Conservation (phyloP, 2,113 vertebrate genomes). For the Cnemophilus loriae region DNA sequence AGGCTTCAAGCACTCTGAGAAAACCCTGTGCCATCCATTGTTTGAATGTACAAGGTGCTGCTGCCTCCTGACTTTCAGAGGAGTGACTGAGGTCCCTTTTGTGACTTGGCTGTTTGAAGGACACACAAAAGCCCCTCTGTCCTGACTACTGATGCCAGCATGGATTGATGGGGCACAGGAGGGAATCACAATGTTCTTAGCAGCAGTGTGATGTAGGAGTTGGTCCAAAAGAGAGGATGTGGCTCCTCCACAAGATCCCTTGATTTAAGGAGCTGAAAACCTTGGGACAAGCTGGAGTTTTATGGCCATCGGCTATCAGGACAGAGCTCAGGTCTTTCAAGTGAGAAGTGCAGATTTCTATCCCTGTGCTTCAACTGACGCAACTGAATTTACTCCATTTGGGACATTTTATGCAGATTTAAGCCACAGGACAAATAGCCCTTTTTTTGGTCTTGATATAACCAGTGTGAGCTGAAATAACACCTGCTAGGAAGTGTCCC, state of each 20-base stretch:
- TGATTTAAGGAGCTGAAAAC: neutral
- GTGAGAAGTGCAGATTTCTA: neutral
- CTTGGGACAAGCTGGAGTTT: neutral
- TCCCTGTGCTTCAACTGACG: neutral
- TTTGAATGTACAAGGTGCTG: neutral
- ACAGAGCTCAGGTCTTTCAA: neutral
- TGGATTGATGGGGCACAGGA: too few species aligned
- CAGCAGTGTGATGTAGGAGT: neutral
- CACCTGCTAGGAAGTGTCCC: neutral
- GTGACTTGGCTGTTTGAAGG: neutral
- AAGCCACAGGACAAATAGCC: neutral
- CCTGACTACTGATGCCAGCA: neutral
- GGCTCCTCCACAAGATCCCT: neutral
- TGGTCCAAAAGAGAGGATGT: neutral
- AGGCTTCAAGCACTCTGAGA: neutral
- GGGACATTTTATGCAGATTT: neutral
- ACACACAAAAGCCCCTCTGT: neutral
- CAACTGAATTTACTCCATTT: neutral
- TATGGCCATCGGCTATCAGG: rapidly evolving
- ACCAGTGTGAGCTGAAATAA: neutral
- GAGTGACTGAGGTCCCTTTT: neutral
- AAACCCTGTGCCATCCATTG: neutral
- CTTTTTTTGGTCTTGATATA: neutral
- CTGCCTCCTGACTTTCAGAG: neutral
- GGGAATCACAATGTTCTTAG: rapidly evolving